Conservation (phyloP, 2,113 vertebrate genomes). For the Hymenochirus boettgeri region DNA sequence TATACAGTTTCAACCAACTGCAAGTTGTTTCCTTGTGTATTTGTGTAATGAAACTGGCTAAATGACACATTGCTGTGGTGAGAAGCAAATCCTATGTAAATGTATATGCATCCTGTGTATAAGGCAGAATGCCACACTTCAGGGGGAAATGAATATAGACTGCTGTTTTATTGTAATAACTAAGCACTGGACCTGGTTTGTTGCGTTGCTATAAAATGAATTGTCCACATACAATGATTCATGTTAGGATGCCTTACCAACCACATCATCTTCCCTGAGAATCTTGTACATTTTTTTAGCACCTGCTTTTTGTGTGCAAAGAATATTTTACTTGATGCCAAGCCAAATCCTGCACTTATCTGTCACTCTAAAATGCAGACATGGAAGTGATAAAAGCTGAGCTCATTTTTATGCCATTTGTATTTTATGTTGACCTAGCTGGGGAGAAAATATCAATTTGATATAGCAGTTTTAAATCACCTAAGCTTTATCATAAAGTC, state of each 20-base stretch:
- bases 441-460: conserved; percentile 41
- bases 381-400: conserved; percentile 35
- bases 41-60: no score
- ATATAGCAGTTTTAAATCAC: conserved; percentile 40
- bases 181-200: no score
- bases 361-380: conserved; percentile 28
- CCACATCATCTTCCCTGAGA: conserved; percentile 16
- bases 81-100: no score
- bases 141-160: no score
- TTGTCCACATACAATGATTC: conserved; percentile 1
- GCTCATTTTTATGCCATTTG: conserved; percentile 41
- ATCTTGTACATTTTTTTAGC: conserved; percentile 30
- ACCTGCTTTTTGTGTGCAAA: conserved; percentile 25
- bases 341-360: conserved; percentile 21
- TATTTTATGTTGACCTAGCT: conserved; percentile 43
- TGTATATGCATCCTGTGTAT: no score
- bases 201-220: no score
- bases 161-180: no score
- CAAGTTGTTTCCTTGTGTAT: no score
- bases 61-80: no score
- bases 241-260: neutral
- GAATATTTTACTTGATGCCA: conserved; percentile 34
- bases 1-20: no score
- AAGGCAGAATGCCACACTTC: no score
- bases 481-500: conserved; percentile 41